Conservation (phyloP, 2,113 vertebrate genomes). For the Oxyura jamaicensis region DNA sequence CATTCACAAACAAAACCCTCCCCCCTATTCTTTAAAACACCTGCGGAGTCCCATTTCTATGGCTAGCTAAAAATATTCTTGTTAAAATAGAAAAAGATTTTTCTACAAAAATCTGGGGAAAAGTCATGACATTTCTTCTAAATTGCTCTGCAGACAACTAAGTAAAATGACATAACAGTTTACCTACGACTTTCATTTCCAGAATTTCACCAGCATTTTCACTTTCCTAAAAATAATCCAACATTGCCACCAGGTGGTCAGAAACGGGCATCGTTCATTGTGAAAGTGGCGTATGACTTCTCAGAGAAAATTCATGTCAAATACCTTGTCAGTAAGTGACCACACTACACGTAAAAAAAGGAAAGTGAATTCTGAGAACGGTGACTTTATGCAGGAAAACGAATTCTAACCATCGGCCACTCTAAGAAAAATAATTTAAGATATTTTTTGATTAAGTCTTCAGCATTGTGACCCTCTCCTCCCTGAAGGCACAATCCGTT, state of each 20-base stretch:
- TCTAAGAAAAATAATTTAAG: conserved; percentile 10
- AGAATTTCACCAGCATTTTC: neutral
- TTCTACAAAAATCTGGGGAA: conserved; percentile 19
- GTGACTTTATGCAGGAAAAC: neutral
- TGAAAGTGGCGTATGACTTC: neutral
- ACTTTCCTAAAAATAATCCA: neutral
- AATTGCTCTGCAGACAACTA: neutral
- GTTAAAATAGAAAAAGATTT: conserved; percentile 63
- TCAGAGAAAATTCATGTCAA: neutral
- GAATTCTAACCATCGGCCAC: neutral
- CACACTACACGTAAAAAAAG: neutral
- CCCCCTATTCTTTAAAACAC: neutral
- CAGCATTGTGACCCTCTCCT: neutral
- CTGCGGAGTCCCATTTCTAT: neutral
- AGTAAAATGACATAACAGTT: neutral
- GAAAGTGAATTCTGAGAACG: neutral
- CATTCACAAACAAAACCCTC: neutral
- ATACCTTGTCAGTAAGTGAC: neutral
- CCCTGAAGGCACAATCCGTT: conserved; percentile 45
- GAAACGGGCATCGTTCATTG: neutral
- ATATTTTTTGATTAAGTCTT: neutral
- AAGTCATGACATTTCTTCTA: neutral
- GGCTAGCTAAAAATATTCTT: conserved; percentile 57
- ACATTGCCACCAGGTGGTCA: conserved; percentile 72
- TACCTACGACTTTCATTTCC: neutral